These are phyloP conservation scores for Colletes latitarsis DNA, from an alignment of 1,140 invertebrate genomes.

Conservation along the genomic window DNA sequence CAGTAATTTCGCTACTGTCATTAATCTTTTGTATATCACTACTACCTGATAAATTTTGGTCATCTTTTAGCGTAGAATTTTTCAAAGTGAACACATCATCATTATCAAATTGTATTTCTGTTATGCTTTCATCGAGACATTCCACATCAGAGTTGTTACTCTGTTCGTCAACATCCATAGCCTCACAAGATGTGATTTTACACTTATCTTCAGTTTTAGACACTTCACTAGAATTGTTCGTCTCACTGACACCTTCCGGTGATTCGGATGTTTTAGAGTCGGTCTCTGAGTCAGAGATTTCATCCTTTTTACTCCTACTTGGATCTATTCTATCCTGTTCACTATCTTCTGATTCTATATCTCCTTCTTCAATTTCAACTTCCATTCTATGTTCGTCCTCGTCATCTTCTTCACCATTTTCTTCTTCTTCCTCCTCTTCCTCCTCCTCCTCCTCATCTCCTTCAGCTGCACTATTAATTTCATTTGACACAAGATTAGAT, in stretches of 20 bases:
- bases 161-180: conserved; percentile 76
- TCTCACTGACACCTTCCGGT: conserved; percentile 66
- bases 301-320: conserved; percentile 46
- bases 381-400: conserved; percentile 69
- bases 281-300: conserved; percentile 41
- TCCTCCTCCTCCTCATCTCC: conserved; percentile 64
- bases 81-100: conserved; percentile 74
- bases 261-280: conserved; percentile 56
- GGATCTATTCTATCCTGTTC: conserved; percentile 41
- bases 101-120: conserved; percentile 64
- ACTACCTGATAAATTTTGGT: conserved; percentile 49
- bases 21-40: conserved; percentile 47
- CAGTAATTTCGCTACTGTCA: conserved; percentile 59
- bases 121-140: conserved; percentile 74
- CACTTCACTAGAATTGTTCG: conserved; percentile 72
- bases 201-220: conserved; percentile 68
- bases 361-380: conserved; percentile 56
- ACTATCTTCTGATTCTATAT: conserved; percentile 53
- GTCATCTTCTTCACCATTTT: conserved; percentile 68
- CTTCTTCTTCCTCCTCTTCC: conserved; percentile 67
- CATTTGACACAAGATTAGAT: conserved; percentile 32
- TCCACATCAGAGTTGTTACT: conserved; percentile 78
- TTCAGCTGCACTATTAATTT: conserved; percentile 60
- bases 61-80: conserved; percentile 53
- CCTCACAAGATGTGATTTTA: conserved; percentile 63